These are phyloP conservation scores for Tenthredo scrophulariae DNA, from an alignment of 2,888 invertebrate species.

Conservation along the genomic window DNA sequence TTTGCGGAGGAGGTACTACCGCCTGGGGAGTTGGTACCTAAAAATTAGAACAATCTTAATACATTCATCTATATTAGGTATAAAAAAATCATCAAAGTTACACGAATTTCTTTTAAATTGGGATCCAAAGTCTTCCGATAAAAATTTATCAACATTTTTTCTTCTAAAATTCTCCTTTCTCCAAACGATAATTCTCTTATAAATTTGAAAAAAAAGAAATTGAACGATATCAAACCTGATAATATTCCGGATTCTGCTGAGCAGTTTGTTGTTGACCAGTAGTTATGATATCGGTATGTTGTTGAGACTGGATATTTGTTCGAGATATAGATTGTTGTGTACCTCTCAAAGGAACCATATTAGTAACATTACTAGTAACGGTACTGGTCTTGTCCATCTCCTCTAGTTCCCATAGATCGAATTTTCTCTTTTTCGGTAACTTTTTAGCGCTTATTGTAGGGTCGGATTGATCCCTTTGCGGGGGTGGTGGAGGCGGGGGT, in stretches of 20 bases:
- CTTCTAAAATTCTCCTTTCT: no score
- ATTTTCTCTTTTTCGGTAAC: slow-evolving; percentile 96
- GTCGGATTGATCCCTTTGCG: slow-evolving; percentile 80
- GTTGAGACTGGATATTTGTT: slow-evolving; percentile 64
- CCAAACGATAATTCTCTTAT: no score
- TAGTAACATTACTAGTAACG: slow-evolving; percentile 77
- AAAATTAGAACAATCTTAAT: slow-evolving; percentile 31
- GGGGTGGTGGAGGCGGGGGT: slow-evolving; percentile 78
- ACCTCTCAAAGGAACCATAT: slow-evolving; percentile 69
- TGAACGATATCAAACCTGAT: slow-evolving; percentile 64
- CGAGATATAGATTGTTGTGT: slow-evolving; percentile 67
- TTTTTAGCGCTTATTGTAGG: slow-evolving; percentile 81
- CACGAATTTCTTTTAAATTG: background rate
- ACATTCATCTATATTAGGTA: background rate
- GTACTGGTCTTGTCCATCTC: slow-evolving; percentile 81
- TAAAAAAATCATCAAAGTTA: background rate
- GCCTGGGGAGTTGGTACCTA: slow-evolving; percentile 71
- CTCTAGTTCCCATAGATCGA: slow-evolving; percentile 89
- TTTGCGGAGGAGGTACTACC: slow-evolving; percentile 80
- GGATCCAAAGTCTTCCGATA: no score
- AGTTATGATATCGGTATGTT: slow-evolving; percentile 68
- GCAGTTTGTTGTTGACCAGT: slow-evolving; percentile 62
- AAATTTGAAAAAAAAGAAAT: background rate
- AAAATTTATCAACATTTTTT: no score
- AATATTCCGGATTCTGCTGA: slow-evolving; percentile 66